Evolutionary conservation across 2,113 vertebrate species (phyloP).

Genomic region (Clupea harengus): DNA sequence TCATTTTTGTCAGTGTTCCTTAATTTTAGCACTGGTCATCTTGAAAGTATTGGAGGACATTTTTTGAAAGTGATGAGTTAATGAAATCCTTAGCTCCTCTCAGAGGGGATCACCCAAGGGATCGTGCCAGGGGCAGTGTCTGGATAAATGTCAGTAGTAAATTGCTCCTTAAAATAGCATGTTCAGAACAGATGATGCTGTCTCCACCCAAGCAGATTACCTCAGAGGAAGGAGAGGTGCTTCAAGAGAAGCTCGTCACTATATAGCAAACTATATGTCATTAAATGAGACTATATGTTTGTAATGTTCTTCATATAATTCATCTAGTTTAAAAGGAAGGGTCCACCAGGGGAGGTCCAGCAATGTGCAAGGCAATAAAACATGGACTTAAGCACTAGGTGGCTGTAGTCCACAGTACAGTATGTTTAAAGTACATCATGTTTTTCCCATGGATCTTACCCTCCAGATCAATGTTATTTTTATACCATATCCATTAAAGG

Average conservation of each 20-base stretch:
- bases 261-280: neutral
- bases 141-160: conserved; percentile 2
- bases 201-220: neutral
- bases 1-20: neutral
- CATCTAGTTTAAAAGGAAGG: neutral
- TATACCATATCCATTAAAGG: neutral
- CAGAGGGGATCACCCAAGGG: neutral
- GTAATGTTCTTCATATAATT: neutral
- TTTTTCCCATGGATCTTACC: neutral
- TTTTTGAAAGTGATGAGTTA: neutral
- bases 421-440: neutral
- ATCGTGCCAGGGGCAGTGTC: neutral
- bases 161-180: conserved; percentile 11
- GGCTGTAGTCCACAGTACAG: neutral
- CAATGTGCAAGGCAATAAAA: neutral
- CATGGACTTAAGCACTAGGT: neutral
- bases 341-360: neutral
- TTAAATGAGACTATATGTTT: neutral
- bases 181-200: neutral
- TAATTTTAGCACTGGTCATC: neutral
- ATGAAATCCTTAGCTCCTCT: neutral
- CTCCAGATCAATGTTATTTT: neutral
- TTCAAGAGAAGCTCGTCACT: neutral
- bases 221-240: neutral
- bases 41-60: neutral